These are phyloP conservation scores for Onthophagus sagittarius DNA, from an alignment of 2,888 invertebrate genomes.

Conservation along the genomic window DNA sequence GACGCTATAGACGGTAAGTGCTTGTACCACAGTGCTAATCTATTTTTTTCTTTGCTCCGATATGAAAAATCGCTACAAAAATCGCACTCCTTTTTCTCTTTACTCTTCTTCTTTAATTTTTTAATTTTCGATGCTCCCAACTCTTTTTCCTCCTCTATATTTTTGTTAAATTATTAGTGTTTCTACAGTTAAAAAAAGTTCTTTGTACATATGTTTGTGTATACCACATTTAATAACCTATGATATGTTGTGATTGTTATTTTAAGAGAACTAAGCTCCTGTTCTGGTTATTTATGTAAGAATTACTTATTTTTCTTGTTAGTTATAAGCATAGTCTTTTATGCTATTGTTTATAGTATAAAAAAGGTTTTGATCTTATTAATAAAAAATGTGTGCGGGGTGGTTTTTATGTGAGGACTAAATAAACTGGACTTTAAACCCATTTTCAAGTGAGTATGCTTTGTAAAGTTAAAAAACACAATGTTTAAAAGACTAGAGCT, in stretches of 20 bases:
- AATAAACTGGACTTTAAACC: background rate
- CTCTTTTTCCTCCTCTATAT: background rate
- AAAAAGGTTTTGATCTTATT: background rate
- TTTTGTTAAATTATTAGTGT: too few relatives aligned
- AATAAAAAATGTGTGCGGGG: background rate
- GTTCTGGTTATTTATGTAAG: slow-evolving; percentile 4
- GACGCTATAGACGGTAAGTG: slow-evolving; percentile 75
- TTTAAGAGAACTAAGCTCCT: background rate
- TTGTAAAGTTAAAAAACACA: background rate
- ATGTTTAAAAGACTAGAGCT: slow-evolving; percentile 7
- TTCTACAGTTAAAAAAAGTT: background rate
- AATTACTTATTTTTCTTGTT: background rate
- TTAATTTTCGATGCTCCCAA: background rate
- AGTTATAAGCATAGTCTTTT: slow-evolving; percentile 27
- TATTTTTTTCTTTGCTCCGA: background rate
- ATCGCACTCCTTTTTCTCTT: background rate
- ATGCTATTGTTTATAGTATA: slow-evolving; percentile 25
- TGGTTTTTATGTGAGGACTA: background rate
- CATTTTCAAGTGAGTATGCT: slow-evolving; percentile 11
- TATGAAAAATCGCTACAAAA: background rate
- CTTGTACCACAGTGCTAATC: background rate
- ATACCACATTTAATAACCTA: slow-evolving; percentile 1
- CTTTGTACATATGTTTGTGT: background rate
- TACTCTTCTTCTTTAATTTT: background rate
- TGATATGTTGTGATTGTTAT: background rate